These are phyloP conservation scores for Etheostoma nigrum DNA, from an alignment of 2,797 vertebrate genomes.

Conservation along the genomic window DNA sequence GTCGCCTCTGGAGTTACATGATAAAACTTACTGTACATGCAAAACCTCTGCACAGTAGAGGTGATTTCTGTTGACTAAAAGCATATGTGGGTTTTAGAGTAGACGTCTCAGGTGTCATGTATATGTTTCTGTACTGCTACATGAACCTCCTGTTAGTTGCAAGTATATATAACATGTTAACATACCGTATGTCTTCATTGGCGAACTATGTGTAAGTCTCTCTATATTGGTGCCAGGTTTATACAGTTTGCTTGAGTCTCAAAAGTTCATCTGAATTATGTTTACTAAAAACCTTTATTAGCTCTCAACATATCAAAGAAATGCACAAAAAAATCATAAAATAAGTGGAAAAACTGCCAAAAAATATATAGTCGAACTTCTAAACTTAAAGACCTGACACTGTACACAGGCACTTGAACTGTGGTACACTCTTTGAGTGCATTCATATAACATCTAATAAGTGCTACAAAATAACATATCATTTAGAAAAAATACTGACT, in stretches of 20 bases:
- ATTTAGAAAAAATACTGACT: constrained; percentile 78
- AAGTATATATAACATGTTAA: constrained; percentile 64
- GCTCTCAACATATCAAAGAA: constrained; percentile 56
- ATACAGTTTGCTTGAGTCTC: constrained; percentile 71
- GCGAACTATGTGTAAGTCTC: constrained; percentile 57
- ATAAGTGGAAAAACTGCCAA: constrained; percentile 46
- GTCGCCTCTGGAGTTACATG: constrained; percentile 53
- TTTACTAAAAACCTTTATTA: constrained; percentile 67
- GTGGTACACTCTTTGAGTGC: constrained; percentile 82
- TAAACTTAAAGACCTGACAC: constrained; percentile 77
- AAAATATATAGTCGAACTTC: constrained; percentile 40
- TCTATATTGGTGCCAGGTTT: constrained; percentile 55
- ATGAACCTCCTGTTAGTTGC: constrained; percentile 50
- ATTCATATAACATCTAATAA: constrained; percentile 81
- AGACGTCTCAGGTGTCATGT: constrained; percentile 54
- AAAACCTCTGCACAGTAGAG: constrained; percentile 64
- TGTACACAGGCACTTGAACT: constrained; percentile 88
- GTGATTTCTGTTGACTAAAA: constrained; percentile 52
- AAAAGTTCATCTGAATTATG: constrained; percentile 34
- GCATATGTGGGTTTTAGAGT: constrained; percentile 54
- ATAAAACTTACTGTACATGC: constrained; percentile 67
- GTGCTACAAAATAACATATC: constrained; percentile 83
- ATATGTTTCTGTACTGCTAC: constrained; percentile 63
- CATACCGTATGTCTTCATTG: constrained; percentile 59
- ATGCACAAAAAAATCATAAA: constrained; percentile 27